A percentile compares a stretch with the other conserved stretches of the same genome.
Evolutionary conservation across 2,888 invertebrate genomes (phyloP).

Genomic region (Coelopa pilipes): DNA sequence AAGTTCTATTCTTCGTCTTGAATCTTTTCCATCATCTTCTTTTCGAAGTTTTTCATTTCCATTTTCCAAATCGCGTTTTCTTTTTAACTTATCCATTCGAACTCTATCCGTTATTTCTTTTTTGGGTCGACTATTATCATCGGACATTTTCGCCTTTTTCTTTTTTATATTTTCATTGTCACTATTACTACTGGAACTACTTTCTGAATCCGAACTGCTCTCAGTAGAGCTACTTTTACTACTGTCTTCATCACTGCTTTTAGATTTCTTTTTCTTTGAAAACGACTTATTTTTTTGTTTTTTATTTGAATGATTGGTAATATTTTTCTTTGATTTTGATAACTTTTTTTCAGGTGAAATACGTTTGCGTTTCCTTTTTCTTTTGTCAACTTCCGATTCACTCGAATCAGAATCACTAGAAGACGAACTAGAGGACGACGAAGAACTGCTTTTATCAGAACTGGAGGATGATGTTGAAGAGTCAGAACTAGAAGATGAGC

Average conservation of each 20-base stretch:
- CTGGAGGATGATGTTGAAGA: constrained; percentile 45
- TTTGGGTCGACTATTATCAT: constrained; percentile 29
- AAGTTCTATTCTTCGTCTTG: constrained; percentile 35
- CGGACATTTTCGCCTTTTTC: constrained; percentile 37
- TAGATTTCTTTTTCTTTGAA: constrained; percentile 37
- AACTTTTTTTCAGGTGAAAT: constrained; percentile 29
- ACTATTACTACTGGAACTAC: constrained; percentile 38
- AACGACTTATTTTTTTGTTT: constrained; percentile 41
- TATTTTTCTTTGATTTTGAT: constrained; percentile 31
- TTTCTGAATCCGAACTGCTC: constrained; percentile 42
- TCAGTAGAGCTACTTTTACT: constrained; percentile 44
- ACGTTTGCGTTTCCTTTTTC: constrained; percentile 34
- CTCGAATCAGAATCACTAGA: constrained; percentile 48
- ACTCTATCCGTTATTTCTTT: constrained; percentile 29
- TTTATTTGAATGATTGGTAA: constrained; percentile 42
- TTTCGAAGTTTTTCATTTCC: constrained; percentile 17
- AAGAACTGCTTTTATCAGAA: constrained; percentile 41
- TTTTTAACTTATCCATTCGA: constrained; percentile 34
- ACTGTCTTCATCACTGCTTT: constrained; percentile 42
- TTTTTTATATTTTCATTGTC: constrained; percentile 42
- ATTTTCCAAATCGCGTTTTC: constrained; percentile 10
- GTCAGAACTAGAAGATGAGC: constrained; percentile 44
- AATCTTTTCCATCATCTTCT: constrained; percentile 38
- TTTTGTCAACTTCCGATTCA: constrained; percentile 47
- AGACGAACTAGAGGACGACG: constrained; percentile 47